Conservation (phyloP, 2,797 vertebrate species). For the Eulemur albifrons region DNA sequence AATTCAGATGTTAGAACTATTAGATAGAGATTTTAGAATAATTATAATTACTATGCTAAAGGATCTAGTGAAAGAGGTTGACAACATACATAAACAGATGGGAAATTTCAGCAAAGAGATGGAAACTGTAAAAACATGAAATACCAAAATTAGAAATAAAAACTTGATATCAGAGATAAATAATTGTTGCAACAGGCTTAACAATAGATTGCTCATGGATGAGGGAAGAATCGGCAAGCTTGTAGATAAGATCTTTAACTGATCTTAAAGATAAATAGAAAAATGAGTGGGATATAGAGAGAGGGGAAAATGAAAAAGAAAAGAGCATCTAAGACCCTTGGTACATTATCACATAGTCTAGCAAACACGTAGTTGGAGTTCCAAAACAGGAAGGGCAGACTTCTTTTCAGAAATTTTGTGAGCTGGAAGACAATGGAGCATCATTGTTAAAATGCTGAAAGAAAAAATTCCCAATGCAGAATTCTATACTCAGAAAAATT, state of each 20-base stretch:
- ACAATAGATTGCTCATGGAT: not conserved
- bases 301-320: not conserved
- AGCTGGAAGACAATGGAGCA: not conserved
- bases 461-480: not conserved
- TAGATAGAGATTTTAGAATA: not conserved
- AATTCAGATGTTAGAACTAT: not conserved
- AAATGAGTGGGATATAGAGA: not conserved
- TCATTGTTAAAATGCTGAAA: not conserved
- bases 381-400: not conserved
- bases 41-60: constrained; percentile 7
- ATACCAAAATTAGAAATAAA: not conserved
- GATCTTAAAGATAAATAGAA: not conserved
- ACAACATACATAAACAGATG: not conserved
- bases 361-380: not conserved
- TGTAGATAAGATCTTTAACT: not conserved
- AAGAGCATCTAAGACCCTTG: not conserved
- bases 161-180: not conserved
- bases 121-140: not conserved
- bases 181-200: not conserved
- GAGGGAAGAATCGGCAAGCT: not conserved
- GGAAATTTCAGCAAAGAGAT: not conserved
- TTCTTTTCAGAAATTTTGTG: not conserved
- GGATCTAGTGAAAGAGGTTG: not conserved
- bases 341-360: not conserved
- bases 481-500: not conserved